phyloP scores from a whole-genome alignment of 2,888 invertebrate genomes.

The Andrena marginata region DNA sequence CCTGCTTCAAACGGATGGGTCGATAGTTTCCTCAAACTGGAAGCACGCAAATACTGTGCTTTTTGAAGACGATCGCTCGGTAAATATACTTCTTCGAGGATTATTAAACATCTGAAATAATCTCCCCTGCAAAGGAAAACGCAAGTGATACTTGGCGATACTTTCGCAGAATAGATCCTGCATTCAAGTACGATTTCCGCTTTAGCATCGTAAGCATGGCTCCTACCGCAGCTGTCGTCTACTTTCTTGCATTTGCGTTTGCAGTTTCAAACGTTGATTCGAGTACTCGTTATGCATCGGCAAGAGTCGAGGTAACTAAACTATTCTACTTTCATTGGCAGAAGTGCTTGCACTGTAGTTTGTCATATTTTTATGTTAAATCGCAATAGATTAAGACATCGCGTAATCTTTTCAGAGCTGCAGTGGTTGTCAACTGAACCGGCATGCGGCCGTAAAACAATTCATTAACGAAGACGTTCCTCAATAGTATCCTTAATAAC shows the following conservation, averaged over 20 bases:
- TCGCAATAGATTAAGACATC: not conserved
- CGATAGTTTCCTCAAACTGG: no score
- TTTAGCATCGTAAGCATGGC: slow-evolving; percentile 71
- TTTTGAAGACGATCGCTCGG: no score
- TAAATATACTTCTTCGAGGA: no score
- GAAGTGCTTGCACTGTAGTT: not conserved
- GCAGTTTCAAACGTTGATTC: slow-evolving; percentile 53
- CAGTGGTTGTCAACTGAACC: slow-evolving; percentile 89
- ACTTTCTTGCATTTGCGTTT: slow-evolving; percentile 46
- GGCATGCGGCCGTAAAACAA: slow-evolving; percentile 88
- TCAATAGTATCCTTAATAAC: slow-evolving; percentile 86
- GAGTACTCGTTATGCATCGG: slow-evolving; percentile 64
- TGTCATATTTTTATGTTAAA: slow-evolving; percentile 6
- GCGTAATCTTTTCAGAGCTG: slow-evolving; percentile 87
- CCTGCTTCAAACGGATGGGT: no score
- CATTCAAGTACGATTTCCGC: slow-evolving; percentile 35
- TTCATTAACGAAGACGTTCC: slow-evolving; percentile 90
- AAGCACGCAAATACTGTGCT: no score
- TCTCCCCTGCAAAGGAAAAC: not conserved
- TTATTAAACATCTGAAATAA: no score
- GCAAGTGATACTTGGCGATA: no score
- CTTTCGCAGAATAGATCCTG: not conserved
- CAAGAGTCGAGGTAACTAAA: slow-evolving; percentile 72
- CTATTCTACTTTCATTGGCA: slow-evolving; percentile 3
- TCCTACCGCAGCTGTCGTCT: slow-evolving; percentile 43